Base-by-base conservation (phyloP, 2,888 invertebrate species). In the Sclerodermus sp. region DNA sequence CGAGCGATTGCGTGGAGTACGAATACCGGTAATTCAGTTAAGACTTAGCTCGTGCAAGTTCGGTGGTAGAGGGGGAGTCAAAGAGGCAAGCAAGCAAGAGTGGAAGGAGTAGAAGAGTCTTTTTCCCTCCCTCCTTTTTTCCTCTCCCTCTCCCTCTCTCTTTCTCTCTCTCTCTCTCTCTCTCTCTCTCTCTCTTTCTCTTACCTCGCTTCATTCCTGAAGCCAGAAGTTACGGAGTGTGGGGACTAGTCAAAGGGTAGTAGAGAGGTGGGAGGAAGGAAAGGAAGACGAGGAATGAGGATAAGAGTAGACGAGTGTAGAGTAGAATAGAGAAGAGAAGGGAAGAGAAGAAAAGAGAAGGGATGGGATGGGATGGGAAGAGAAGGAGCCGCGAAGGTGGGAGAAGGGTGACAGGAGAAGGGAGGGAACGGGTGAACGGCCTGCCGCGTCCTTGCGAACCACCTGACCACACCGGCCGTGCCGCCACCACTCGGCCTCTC, bases 371-470 rank as follows among this genome's bases (percentile, higher is more conserved):
- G 13, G 38, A 42, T 12, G 14, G 16, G 53, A 49, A 36, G 31
- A 51, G 55, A 49, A 53, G 56, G 49, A 53, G 17, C 37, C 31
- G 18, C 31, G 8, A 39, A 18, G 34, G 36, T 29, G 48, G 42
- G 41, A 30, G 50, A 37, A 14, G 42, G 49, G n/a, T n/a, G n/a
- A n/a, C n/a, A n/a, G 44, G 42, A 32, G 47, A 31, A 49, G 32
- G 46, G 49, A 49, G 14, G 49, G 59, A 60, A 59, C 57, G 65
- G 69, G 64, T 75, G 74, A 74, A 74, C 62, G 77, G 71, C 76
- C 77, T 76, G 73, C 65, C 76, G 76, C 76, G 77, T 76, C 77
- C 77, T 77, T 76, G 74, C 76, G 72, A 74, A 69, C 74, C 77
- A 71, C 76, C 71, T 74, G 73, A 74, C 75, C 73, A 69, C 70